phyloP scores from a whole-genome alignment of 2,797 vertebrate species.

The Morus bassanus region DNA sequence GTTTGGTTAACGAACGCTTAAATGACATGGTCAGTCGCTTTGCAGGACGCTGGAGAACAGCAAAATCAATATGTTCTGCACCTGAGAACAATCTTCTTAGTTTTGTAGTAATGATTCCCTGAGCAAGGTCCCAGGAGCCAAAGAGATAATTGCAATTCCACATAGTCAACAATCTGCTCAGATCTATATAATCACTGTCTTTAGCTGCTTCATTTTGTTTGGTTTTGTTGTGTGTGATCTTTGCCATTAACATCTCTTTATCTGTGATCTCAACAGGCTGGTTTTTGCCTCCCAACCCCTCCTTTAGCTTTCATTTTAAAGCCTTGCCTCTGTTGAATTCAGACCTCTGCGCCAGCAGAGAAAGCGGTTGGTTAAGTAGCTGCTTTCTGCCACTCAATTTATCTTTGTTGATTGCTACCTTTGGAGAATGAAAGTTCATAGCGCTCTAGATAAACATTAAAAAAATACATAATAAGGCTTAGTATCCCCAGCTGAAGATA shows the following conservation, averaged over 20 bases:
- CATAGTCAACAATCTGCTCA: conserved; percentile 47
- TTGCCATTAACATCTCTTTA: conserved; percentile 41
- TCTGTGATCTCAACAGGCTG: conserved; percentile 7
- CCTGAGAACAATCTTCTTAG: conserved; percentile 56
- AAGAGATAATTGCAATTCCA: conserved; percentile 47
- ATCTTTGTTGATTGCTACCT: conserved; percentile 56
- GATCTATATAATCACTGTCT: conserved; percentile 65
- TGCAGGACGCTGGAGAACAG: conserved; percentile 52
- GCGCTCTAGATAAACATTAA: conserved; percentile 64
- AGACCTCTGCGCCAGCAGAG: background rate
- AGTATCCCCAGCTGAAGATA: conserved; percentile 67
- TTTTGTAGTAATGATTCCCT: conserved; percentile 60
- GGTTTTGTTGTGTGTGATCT: conserved; percentile 40
- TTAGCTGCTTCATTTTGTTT: conserved; percentile 63
- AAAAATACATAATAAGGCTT: conserved; percentile 67
- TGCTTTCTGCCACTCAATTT: conserved; percentile 39
- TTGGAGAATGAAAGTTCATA: conserved; percentile 63
- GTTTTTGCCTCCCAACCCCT: background rate
- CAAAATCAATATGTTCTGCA: conserved; percentile 66
- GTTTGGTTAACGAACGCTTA: conserved; percentile 65
- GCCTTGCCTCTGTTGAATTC: background rate
- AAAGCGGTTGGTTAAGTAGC: conserved; percentile 22
- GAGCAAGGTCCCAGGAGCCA: conserved; percentile 28
- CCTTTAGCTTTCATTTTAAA: background rate
- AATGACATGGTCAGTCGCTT: conserved; percentile 61